Evolutionary conservation across 2,113 vertebrate genomes (phyloP).

Genomic region (Laterallus jamaicensis): DNA sequence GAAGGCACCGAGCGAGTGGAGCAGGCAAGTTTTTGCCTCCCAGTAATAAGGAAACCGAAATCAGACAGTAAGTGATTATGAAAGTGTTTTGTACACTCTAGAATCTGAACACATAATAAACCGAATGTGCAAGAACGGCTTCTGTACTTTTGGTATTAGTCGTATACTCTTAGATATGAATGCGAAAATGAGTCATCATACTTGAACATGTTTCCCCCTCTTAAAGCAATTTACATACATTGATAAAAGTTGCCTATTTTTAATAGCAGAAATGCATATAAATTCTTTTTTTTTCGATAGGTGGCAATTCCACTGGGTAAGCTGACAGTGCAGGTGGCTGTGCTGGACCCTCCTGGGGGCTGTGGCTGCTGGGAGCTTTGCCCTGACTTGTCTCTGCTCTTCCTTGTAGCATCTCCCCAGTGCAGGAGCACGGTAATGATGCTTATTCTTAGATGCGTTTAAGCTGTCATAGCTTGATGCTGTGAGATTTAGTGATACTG

Average conservation of each 20-base stretch:
- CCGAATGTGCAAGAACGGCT: background rate
- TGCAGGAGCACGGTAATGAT: background rate
- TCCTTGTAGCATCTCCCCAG: background rate
- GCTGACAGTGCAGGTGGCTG: background rate
- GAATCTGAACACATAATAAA: slow-evolving; percentile 2
- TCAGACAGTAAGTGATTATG: slow-evolving; percentile 29
- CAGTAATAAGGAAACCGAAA: slow-evolving; percentile 12
- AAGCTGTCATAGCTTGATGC: background rate
- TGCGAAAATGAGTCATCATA: slow-evolving; percentile 24
- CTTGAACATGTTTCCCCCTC: slow-evolving; percentile 25
- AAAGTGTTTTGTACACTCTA: background rate
- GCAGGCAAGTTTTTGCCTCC: background rate
- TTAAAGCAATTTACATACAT: slow-evolving; percentile 28
- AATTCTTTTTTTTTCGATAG: background rate
- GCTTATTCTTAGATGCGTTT: background rate
- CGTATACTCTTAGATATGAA: slow-evolving; percentile 26
- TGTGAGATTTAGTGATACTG: background rate
- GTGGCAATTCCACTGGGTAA: background rate
- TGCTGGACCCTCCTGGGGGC: no score
- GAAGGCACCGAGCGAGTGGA: background rate
- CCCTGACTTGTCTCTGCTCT: background rate
- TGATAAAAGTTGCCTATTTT: slow-evolving; percentile 47
- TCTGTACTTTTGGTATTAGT: slow-evolving; percentile 8
- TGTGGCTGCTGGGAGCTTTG: background rate
- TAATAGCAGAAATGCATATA: background rate